phyloP scores from a whole-genome alignment of 2,797 vertebrate genomes.

The Xenops minutus region DNA sequence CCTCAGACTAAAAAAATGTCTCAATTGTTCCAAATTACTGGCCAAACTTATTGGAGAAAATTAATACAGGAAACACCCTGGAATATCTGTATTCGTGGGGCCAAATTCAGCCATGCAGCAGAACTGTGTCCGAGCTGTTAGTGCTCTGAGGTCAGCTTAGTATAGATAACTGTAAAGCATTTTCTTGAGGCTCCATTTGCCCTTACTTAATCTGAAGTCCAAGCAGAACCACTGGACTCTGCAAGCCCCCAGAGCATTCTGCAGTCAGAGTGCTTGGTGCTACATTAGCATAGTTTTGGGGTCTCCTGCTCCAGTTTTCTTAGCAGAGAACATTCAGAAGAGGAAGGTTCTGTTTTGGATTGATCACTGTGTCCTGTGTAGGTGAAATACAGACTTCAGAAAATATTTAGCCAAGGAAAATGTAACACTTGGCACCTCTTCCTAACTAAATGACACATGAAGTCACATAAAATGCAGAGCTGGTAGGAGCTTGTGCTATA shows the following conservation, averaged over 20 bases:
- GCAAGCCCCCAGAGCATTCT: background rate
- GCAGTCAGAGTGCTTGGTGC: background rate
- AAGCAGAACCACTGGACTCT: background rate
- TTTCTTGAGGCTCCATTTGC: background rate
- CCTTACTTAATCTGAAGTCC: background rate
- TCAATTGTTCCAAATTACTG: background rate
- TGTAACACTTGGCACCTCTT: background rate
- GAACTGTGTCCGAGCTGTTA: background rate
- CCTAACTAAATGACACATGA: background rate
- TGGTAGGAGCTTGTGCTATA: background rate
- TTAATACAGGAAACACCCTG: background rate
- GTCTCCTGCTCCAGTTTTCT: background rate
- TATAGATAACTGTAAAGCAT: background rate
- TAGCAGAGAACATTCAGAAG: background rate
- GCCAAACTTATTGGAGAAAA: background rate
- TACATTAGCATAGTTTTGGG: background rate
- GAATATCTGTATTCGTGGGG: background rate
- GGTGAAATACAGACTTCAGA: background rate
- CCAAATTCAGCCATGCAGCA: background rate
- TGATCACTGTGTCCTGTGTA: background rate
- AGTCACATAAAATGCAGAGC: background rate
- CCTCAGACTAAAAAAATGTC: background rate
- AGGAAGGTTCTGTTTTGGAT: background rate
- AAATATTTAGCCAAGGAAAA: background rate
- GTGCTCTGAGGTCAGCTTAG: background rate